phyloP scores from a whole-genome alignment of 1,140 invertebrate species.

The Tetramorium alpestre region DNA sequence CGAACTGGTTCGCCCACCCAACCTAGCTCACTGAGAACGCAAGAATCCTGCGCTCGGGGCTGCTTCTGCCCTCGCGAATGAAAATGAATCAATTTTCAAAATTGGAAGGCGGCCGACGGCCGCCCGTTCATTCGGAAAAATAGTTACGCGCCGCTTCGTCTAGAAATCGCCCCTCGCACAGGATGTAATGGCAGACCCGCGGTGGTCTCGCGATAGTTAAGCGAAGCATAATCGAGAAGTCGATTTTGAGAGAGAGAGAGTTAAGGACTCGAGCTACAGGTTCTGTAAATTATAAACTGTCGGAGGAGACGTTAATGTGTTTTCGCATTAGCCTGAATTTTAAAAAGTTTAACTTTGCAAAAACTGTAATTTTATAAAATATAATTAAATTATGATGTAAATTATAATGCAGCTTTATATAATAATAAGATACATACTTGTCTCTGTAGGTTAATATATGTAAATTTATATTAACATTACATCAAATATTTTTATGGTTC shows the following conservation, averaged over 20 bases:
- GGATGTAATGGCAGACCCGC: constrained; percentile 12
- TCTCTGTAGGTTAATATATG: no score
- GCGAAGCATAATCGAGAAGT: neutral
- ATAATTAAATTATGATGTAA: neutral
- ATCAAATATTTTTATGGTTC: neutral
- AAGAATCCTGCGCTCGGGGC: constrained; percentile 68
- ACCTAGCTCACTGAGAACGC: constrained; percentile 52
- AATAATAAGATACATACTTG: neutral
- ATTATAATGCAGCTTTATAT: neutral
- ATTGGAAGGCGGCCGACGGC: constrained; percentile 63
- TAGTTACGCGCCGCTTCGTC: constrained; percentile 18
- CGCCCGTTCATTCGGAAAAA: constrained; percentile 60
- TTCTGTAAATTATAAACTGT: neutral
- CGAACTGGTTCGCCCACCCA: constrained; percentile 83
- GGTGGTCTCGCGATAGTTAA: neutral
- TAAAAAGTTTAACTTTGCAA: neutral
- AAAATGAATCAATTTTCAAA: constrained; percentile 67
- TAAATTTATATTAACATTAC: neutral
- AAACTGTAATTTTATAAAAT: neutral
- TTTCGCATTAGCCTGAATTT: neutral
- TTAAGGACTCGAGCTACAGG: neutral
- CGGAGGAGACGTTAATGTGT: neutral
- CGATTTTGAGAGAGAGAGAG: constrained; percentile 20
- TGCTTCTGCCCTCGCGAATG: constrained; percentile 43
- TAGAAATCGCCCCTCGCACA: constrained; percentile 4